These are phyloP conservation scores for Patagioenas fasciata DNA, from an alignment of 2,113 vertebrate genomes.

Conservation along the genomic window DNA sequence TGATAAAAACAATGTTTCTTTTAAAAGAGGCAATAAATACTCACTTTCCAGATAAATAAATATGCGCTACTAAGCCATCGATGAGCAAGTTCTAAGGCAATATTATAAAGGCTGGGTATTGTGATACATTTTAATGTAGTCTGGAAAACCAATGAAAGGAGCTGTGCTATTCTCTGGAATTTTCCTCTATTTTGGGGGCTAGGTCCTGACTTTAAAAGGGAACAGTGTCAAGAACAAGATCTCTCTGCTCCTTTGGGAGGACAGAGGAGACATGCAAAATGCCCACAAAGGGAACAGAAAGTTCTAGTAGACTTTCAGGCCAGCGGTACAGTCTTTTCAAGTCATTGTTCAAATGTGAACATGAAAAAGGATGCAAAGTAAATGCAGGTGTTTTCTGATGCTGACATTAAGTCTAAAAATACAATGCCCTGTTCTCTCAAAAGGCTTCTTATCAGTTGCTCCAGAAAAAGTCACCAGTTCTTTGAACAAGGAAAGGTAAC, in stretches of 20 bases:
- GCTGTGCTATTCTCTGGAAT: neutral
- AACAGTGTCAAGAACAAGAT: neutral
- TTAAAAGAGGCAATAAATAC: neutral
- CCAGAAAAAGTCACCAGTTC: neutral
- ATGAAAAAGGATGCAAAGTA: constrained; percentile 1
- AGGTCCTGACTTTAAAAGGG: neutral
- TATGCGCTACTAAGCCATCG: neutral
- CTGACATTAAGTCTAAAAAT: constrained; percentile 17
- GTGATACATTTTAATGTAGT: neutral
- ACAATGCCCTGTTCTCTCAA: neutral
- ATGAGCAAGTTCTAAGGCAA: neutral
- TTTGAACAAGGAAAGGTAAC: neutral
- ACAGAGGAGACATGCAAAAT: neutral
- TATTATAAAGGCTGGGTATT: neutral
- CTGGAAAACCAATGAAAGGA: neutral
- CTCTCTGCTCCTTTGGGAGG: neutral
- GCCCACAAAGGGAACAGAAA: neutral
- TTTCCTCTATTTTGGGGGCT: neutral
- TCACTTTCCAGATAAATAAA: neutral
- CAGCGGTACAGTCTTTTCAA: neutral
- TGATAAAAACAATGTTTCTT: neutral
- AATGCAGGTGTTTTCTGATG: neutral
- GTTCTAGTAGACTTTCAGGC: neutral
- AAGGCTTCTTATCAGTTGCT: neutral
- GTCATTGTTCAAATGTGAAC: neutral